A percentile compares a stretch with the other conserved stretches of the same genome.
Evolutionary conservation across 2,888 invertebrate genomes (phyloP).

Genomic region (Ramazzottius varieornatus): DNA sequence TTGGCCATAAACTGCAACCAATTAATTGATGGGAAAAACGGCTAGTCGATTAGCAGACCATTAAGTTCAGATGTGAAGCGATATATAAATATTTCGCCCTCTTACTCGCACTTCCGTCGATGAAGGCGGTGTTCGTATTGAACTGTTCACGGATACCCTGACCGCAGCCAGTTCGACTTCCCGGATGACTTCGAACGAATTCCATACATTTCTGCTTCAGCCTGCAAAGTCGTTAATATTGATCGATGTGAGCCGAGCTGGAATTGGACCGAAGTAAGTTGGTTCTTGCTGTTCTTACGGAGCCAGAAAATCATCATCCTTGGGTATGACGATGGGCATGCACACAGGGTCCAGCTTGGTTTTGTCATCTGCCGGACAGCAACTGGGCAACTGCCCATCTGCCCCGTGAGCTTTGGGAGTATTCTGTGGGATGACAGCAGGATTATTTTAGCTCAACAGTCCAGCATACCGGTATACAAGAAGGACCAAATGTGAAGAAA

Average conservation of each 20-base stretch:
- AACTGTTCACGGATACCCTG: constrained; percentile 15
- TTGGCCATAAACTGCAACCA: too few species aligned
- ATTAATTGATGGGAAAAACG: too few species aligned
- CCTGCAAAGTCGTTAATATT: background rate
- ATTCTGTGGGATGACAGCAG: too few species aligned
- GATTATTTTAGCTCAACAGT: too few species aligned
- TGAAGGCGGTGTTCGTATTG: constrained; percentile 16
- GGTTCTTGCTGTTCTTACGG: background rate
- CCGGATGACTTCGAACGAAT: background rate
- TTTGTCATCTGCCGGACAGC: background rate
- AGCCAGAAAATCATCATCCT: background rate
- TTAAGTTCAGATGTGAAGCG: too few species aligned
- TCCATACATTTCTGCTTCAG: background rate
- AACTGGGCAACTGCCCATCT: background rate
- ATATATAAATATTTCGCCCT: too few species aligned
- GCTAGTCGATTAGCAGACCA: too few species aligned
- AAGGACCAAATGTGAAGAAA: background rate
- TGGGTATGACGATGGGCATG: background rate
- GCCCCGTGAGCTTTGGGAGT: background rate
- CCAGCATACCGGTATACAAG: background rate
- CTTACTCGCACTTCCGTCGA: constrained; percentile 12
- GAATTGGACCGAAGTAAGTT: background rate
- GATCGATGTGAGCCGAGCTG: too few species aligned
- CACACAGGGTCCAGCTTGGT: background rate
- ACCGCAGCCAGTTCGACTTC: constrained; percentile 3